Percentiles rank a stretch among this genome's conserved stretches.
Conservation (phyloP, 2,113 vertebrate genomes). For the Euleptes europaea region DNA sequence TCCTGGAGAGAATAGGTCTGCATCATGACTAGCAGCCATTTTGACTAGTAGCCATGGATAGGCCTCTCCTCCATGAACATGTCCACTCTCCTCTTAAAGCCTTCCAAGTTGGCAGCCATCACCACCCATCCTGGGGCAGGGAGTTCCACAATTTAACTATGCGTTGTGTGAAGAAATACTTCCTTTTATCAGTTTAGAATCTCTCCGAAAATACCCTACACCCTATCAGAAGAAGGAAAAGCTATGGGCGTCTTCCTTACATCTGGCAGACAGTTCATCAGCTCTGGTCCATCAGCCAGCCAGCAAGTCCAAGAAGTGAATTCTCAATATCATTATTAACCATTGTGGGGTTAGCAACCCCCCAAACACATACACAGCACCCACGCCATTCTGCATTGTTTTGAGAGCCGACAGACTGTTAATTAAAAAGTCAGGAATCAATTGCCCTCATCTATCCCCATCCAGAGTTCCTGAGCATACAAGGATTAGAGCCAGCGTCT, state of each 20-base stretch:
- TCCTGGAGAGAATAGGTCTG: too few species aligned
- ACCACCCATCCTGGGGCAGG: too few species aligned
- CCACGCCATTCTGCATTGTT: conserved; percentile 64
- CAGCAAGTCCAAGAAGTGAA: background rate
- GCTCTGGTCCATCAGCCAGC: background rate
- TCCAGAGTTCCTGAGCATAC: conserved; percentile 76
- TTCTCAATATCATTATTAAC: conserved; percentile 37
- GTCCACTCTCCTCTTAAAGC: too few species aligned
- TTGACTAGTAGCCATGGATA: too few species aligned
- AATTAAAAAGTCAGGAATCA: conserved; percentile 81
- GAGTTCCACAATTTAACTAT: too few species aligned
- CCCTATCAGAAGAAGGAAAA: background rate
- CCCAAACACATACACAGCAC: background rate
- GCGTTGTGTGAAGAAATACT: too few species aligned
- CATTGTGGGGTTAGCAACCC: background rate
- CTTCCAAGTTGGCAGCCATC: too few species aligned
- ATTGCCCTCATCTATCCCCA: conserved; percentile 76
- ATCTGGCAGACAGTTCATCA: background rate
- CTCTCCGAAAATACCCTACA: background rate
- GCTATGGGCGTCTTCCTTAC: background rate
- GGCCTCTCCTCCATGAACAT: too few species aligned
- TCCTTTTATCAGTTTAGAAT: too few species aligned
- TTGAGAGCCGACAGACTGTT: conserved; percentile 68
- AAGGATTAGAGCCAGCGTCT: conserved; percentile 76
- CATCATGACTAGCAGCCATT: too few species aligned